Conservation (phyloP, 2,888 invertebrate genomes). For the Xanthostigma xanthostigma region DNA sequence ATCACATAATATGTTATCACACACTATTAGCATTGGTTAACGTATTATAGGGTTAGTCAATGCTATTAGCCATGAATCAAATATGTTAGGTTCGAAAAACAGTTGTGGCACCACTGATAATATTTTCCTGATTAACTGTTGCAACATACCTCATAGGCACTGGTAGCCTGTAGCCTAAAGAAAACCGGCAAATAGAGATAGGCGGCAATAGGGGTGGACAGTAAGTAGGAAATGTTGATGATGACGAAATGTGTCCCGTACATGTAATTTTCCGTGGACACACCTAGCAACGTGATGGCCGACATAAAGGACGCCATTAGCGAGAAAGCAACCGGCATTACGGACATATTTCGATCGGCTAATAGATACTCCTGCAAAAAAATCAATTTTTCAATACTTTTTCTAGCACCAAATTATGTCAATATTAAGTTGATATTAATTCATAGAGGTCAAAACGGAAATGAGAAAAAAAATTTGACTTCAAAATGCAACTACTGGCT, state of each 20-base stretch:
- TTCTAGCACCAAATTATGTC: no score
- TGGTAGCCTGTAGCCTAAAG: conserved; percentile 67
- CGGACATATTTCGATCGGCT: conserved; percentile 67
- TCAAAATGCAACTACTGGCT: no score
- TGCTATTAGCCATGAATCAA: no score
- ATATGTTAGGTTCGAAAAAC: no score
- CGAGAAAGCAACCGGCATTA: conserved; percentile 71
- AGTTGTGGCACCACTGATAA: not conserved
- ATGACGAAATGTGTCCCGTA: conserved; percentile 67
- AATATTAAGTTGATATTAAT: no score
- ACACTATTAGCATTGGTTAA: no score
- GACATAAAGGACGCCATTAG: conserved; percentile 92
- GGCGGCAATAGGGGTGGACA: conserved; percentile 65
- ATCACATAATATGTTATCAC: no score
- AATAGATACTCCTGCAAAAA: conserved; percentile 60
- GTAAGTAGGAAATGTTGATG: conserved; percentile 58
- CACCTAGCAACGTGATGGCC: conserved; percentile 76
- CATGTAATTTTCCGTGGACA: conserved; percentile 74
- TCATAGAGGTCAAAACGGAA: no score
- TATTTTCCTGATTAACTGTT: not conserved
- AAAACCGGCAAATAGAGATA: conserved; percentile 74
- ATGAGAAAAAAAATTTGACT: no score
- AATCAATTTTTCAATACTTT: not conserved
- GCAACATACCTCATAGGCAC: conserved; percentile 61
- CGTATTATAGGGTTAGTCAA: no score